Conservation (phyloP, 2,888 invertebrate species). For the Colletes collaris region DNA sequence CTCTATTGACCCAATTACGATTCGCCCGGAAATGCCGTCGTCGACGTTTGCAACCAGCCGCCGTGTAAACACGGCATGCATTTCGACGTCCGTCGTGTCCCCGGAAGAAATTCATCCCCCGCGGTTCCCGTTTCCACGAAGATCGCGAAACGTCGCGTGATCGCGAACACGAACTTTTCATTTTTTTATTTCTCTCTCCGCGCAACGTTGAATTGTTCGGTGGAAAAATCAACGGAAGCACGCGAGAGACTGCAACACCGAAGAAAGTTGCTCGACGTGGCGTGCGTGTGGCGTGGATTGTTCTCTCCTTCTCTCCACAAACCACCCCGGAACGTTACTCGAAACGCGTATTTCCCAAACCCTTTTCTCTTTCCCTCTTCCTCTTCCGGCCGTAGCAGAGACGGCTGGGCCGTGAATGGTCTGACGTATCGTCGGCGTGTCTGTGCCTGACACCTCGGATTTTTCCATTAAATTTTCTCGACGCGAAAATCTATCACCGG, state of each 20-base stretch:
- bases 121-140: not conserved
- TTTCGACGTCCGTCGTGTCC: not conserved
- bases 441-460: constrained; percentile 82
- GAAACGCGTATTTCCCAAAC: constrained; percentile 50
- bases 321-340: constrained; percentile 57
- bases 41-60: constrained; percentile 7
- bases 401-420: constrained; percentile 76
- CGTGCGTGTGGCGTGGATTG: constrained; percentile 60
- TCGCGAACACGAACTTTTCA: not conserved
- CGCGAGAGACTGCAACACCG: constrained; percentile 45
- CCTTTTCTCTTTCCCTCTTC: constrained; percentile 57
- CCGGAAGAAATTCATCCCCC: constrained; percentile 9
- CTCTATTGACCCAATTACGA: constrained; percentile 56
- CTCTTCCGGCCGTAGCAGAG: constrained; percentile 56
- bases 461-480: constrained; percentile 82
- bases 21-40: constrained; percentile 32
- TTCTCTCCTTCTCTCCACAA: constrained; percentile 38
- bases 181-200: not conserved
- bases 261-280: constrained; percentile 51
- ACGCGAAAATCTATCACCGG: constrained; percentile 82
- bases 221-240: constrained; percentile 39
- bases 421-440: constrained; percentile 81
- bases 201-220: constrained; percentile 10
- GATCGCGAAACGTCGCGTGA: not conserved
- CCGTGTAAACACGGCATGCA: constrained; percentile 9